phyloP scores from a whole-genome alignment of 2,797 vertebrate species.

The Siniperca undulata region DNA sequence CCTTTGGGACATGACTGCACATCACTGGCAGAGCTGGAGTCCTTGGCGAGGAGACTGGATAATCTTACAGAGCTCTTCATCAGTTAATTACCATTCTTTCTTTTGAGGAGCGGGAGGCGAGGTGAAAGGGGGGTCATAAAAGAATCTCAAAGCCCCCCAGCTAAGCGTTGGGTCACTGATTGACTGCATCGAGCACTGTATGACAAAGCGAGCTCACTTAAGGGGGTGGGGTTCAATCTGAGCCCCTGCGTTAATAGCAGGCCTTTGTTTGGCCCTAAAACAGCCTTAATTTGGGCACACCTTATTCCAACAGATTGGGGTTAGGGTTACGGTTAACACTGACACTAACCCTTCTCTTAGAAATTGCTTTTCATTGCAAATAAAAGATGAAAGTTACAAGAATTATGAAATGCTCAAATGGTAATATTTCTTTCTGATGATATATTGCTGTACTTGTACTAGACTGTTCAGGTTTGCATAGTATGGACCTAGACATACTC shows the following conservation, averaged over 20 bases:
- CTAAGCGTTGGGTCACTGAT: slow-evolving; percentile 82
- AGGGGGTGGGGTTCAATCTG: slow-evolving; percentile 66
- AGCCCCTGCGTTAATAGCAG: slow-evolving; percentile 52
- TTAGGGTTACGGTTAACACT: not conserved
- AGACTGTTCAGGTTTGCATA: slow-evolving; percentile 18
- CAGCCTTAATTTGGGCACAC: slow-evolving; percentile 46
- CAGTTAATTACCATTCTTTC: slow-evolving; percentile 86
- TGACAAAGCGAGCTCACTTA: slow-evolving; percentile 78
- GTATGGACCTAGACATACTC: slow-evolving; percentile 16
- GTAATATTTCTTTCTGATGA: not conserved
- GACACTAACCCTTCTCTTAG: not conserved
- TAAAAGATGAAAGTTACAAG: not conserved
- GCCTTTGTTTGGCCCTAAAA: slow-evolving; percentile 61
- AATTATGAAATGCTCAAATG: not conserved
- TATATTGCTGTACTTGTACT: slow-evolving; percentile 12
- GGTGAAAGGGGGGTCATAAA: slow-evolving; percentile 76
- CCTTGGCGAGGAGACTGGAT: slow-evolving; percentile 73
- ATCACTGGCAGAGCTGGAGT: slow-evolving; percentile 63
- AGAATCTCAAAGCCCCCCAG: slow-evolving; percentile 81
- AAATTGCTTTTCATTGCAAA: not conserved
- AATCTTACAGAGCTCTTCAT: slow-evolving; percentile 84
- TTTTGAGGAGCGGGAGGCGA: slow-evolving; percentile 71
- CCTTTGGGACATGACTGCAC: slow-evolving; percentile 78
- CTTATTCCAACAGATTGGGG: slow-evolving; percentile 22
- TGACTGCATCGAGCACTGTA: slow-evolving; percentile 79